Evolutionary conservation across 2,888 invertebrate genomes (phyloP), one percentile per base, ranked within the genome.

Genomic region (Adelphocoris suturalis): DNA sequence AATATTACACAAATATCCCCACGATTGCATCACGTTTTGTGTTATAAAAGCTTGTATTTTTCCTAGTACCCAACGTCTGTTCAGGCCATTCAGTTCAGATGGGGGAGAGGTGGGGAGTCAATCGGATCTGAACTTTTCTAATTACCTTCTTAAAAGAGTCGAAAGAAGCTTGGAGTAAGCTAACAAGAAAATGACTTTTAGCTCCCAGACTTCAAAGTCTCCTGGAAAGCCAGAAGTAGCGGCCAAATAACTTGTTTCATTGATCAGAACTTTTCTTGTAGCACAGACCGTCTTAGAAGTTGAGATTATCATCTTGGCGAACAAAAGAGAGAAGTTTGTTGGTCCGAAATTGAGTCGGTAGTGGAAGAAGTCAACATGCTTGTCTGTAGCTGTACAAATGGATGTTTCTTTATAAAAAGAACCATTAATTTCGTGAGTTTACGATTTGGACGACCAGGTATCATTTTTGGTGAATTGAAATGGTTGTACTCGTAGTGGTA

Each of bases 101-200:
- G 7, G 37, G 37, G 61, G 19, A 61, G 61, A 61, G 19, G 0
- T n/a, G 16, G 61, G n/a, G 5, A 61, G n/a, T 61, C 61, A 14
- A 61, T 61, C 19, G 19, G 61, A 61, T 61, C 61, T 61, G n/a
- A 61, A 61, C 61, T 61, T 61, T 61, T 61, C n/a, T 61, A 61
- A 61, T 61, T 61, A 61, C 61, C 61, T 61, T 61, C 61, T 61
- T 19, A 61, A 61, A 61, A n/a, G n/a, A 61, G n/a, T 61, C 61
- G 19, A 19, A 61, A 61, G 61, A 61, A 61, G n/a, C 16, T n/a
- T n/a, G 2, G 61, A 61, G 57, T 11, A 57, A 61, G 61, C 61
- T 61, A 61, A 61, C n/a, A 61, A 61, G 61, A 61, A 61, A 19
- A 61, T 61, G 61, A 61, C 61, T 19, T 61, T 61, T n/a, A 12